These are phyloP conservation scores for Xerus rutilus DNA, from an alignment of 2,797 vertebrate species.

Conservation along the genomic window DNA sequence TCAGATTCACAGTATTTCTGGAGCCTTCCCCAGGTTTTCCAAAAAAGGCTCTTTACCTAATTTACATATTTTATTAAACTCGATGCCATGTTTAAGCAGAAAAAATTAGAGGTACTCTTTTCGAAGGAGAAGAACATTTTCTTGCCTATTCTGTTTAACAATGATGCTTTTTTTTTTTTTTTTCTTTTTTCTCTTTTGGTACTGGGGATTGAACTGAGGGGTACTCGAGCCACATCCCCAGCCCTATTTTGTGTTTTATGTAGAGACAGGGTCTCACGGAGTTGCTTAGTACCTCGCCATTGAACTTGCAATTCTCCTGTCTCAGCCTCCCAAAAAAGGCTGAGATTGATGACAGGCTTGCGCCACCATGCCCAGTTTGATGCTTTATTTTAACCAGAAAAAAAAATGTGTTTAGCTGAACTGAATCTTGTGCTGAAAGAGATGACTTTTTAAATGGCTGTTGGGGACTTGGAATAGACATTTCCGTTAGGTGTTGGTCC, in stretches of 20 bases:
- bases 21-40: not conserved
- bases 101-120: conserved; percentile 1
- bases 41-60: not conserved
- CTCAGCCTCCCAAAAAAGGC: too few relatives aligned
- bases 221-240: too few relatives aligned
- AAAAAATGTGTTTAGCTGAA: not conserved
- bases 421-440: not conserved
- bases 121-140: conserved; percentile 21
- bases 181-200: too few relatives aligned
- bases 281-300: too few relatives aligned
- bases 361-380: not conserved
- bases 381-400: not conserved
- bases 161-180: not conserved
- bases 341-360: too few relatives aligned
- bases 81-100: not conserved
- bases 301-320: too few relatives aligned
- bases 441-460: not conserved
- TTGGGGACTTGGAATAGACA: not conserved
- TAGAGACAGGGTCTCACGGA: too few relatives aligned
- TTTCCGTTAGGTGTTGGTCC: not conserved
- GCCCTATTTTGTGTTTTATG: too few relatives aligned
- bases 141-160: not conserved
- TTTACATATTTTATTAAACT: conserved; percentile 22
- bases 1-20: not conserved
- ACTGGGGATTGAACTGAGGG: too few relatives aligned